A percentile compares a stretch with the other conserved stretches of the same genome.
phyloP scores from a whole-genome alignment of 2,797 vertebrate genomes.

The Sebastes jordani region DNA sequence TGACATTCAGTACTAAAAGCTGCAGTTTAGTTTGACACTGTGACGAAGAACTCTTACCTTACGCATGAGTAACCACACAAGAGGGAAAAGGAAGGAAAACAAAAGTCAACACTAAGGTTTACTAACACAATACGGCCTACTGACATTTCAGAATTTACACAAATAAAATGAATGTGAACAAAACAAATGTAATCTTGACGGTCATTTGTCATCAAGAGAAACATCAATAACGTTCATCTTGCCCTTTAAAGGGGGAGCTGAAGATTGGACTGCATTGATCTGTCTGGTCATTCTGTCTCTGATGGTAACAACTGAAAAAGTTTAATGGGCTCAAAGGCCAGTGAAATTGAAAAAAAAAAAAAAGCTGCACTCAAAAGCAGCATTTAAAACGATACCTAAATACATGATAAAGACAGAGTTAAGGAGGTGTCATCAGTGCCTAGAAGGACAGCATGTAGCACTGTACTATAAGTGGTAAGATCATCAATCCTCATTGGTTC shows the following conservation, averaged over 20 bases:
- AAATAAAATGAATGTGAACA: neutral
- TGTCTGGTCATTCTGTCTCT: neutral
- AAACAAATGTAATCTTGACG: neutral
- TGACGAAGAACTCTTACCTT: constrained; percentile 66
- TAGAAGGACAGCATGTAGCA: neutral
- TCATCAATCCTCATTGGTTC: neutral
- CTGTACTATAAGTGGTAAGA: no score
- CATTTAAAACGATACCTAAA: neutral
- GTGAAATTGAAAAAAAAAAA: neutral
- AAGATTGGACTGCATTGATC: constrained; percentile 25
- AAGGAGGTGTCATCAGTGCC: neutral
- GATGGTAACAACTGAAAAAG: neutral
- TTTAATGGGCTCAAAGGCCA: constrained; percentile 31
- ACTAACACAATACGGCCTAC: neutral
- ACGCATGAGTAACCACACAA: constrained; percentile 40
- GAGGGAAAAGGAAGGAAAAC: constrained; percentile 29
- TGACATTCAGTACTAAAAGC: constrained; percentile 3
- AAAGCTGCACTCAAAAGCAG: neutral
- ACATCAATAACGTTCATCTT: constrained; percentile 14
- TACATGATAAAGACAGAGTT: neutral
- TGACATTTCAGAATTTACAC: neutral
- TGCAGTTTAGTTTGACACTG: neutral
- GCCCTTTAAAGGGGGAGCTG: constrained; percentile 37
- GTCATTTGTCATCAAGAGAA: constrained; percentile 5
- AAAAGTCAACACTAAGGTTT: constrained; percentile 25